Evolutionary conservation across 2,797 vertebrate species (phyloP), one percentile per base, ranked within the genome.

Genomic region (Perdix hodgsoniae): DNA sequence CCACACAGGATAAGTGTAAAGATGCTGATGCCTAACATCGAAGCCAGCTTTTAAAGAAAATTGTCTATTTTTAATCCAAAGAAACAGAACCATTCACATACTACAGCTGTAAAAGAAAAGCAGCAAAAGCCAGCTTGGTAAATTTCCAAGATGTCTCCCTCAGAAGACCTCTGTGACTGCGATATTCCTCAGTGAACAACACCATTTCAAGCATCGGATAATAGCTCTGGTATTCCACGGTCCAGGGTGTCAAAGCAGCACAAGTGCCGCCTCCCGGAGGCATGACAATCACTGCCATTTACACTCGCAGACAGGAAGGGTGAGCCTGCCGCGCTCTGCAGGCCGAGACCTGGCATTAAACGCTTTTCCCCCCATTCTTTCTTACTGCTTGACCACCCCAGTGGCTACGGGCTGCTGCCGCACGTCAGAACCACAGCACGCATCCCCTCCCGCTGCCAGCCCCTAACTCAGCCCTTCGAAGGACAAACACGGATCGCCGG

Each of bases 321-420:
- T 83, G 19, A 88, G 83, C 60, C 50, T 71, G 44, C 61, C 16
- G 49, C 7, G 49, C 31, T 33, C 56, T 40, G 60, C 82, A 91
- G 80, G 88, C 59, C 86, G 77, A 64, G 86, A 47, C 31, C 57
- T 54, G 42, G 45, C 86, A 94, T 37, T 59, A 84, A 86, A 91
- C 2, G 14, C 23, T 77, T 88, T 84, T 45, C 45, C 31, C 49
- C 44, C 18, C 72, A 93, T 80, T 17, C 56, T 6, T 85, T 63
- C 40, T 59, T 42, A 23, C 6, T 54, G 40, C 90, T 83, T 21
- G 33, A 70, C 40, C 50, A 24, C 39, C 67, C 60, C 69, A 83
- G 54, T 6, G 83, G 92, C 95, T 79, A 47, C 47, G 60, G 74
- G 82, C 95, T 40, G 85, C 87, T 86, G 77, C 50, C 73, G 95